Base-by-base conservation (phyloP, 1,140 invertebrate species). In the Dermatophagoides farinae region DNA sequence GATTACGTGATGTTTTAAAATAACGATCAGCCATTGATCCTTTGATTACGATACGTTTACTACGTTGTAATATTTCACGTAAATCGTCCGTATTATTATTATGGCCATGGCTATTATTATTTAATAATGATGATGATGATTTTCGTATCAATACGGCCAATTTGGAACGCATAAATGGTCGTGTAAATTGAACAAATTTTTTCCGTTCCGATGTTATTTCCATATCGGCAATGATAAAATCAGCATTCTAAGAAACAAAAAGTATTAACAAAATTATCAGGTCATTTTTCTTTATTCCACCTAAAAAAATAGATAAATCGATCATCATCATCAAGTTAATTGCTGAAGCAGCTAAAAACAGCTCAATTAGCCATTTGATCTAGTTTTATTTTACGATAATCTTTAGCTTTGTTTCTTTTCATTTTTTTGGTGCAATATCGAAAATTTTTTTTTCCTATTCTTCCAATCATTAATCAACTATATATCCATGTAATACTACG, bases 171-270 rank as follows among this genome's bases (percentile, higher is more conserved):
- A 93, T 91, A 70, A 91, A 95, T 1, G 89, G 89, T 79, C 89
- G 89, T 14, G 88, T 92, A 70, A 93, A 95, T 72, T 93, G 88
- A 5, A 93, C 87, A 6, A 83, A 87, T 73, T 86, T 80, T 65
- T 86, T 79, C 39, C 90, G 72, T 67, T 89, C 86, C 68, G 87
- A 88, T 0, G 87, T 95, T 63, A 96, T 93, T 6, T 89, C 92
- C 12, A 96, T 76, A 76, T 93, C 90, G 0, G 85, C 88, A 60
- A 93, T 86, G 1, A 88, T 89, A 47, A 95, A 71, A 74, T 95
- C 90, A 9, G 88, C 88, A 69, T 82, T 82, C 75, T 75, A 57
- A n/a, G 10, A 16, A 38, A 38, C 12, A 18, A 54, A 38, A 37
- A 37, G 18, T 2, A 38, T 2, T 6, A 6, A 2, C 1, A 14